A percentile compares a stretch with the other conserved stretches of the same genome.
Conservation (phyloP, 2,888 invertebrate genomes). For the Yponomeuta evonymella region DNA sequence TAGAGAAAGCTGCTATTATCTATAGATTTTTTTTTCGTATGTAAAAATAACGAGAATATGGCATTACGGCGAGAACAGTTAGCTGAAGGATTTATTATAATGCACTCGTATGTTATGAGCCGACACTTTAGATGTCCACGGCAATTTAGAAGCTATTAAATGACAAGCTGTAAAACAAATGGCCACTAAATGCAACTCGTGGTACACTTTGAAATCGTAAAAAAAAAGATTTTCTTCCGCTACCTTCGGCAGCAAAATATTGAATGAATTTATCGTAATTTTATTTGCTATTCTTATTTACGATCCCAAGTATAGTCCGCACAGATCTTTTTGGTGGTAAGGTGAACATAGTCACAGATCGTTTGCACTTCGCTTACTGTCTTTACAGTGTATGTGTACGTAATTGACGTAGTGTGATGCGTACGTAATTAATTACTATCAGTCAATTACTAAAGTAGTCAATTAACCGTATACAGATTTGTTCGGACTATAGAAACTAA, state of each 20-base stretch:
- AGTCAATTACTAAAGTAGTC: too few species aligned
- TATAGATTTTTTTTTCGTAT: background rate
- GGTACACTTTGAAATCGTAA: background rate
- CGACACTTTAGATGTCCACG: background rate
- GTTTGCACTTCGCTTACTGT: too few species aligned
- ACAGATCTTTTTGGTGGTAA: too few species aligned
- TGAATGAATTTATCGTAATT: too few species aligned
- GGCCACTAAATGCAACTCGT: background rate
- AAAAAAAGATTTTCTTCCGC: background rate
- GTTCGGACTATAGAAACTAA: too few species aligned
- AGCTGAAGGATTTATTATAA: background rate
- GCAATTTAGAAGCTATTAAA: background rate
- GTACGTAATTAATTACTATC: too few species aligned
- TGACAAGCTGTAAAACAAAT: background rate
- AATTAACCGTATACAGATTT: too few species aligned
- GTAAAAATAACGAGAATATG: background rate
- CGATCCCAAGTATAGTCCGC: too few species aligned
- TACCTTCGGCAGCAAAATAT: background rate
- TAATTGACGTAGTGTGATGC: too few species aligned
- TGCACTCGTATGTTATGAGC: background rate
- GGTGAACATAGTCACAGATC: too few species aligned
- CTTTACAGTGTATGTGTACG: too few species aligned
- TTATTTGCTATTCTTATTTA: too few species aligned
- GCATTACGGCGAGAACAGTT: background rate
- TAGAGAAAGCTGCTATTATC: background rate